Base-by-base conservation (phyloP, 1,140 invertebrate species). In the Caerostris extrusa region DNA sequence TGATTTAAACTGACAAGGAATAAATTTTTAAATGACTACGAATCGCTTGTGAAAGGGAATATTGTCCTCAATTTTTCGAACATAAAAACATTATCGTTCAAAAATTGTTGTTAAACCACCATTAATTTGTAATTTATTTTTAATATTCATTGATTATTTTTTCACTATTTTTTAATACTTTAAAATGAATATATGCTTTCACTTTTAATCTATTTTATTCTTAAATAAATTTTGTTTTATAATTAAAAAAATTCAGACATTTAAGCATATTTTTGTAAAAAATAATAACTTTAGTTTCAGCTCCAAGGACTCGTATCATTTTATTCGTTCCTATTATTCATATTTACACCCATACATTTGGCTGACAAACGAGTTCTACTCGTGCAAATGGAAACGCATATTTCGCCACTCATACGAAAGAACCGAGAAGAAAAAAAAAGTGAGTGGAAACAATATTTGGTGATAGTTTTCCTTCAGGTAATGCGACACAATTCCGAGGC, bases 371-470 rank as follows among this genome's bases (percentile, higher is more conserved):
- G 53, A 77, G 53, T 50, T 1, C 12, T 50, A 50, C 34, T 34
- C 34, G n/a, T 77, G 19, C 34, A 53, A 77, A 10, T 77, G 50
- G 34, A 77, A 77, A 77, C 8, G 8, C 71, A 50, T 77, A 77
- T 77, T 77, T 77, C 12, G 71, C 10, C 34, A 7, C 34, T 77
- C 34, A 53, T 77, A 53, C 34, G 19, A 34, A 8, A 77, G 14
- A 77, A 77, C 12, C 8, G 12, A 50, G 3, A 12, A 4, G 50
- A 50, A 77, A 77, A 77, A 77, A 77, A 7, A 17, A 3, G 12
- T 12, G 34, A 77, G 8, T 77, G 34, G 50, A 77, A 77, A 77
- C 71, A 77, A 77, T 77, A 77, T 77, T 77, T 77, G 34, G 71
- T n/a, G 53, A 83, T 19, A 83, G 12, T 83, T 83, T 58, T 34